These are phyloP conservation scores for Lymantria dispar DNA, from an alignment of 2,888 invertebrate genomes.

Conservation along the genomic window DNA sequence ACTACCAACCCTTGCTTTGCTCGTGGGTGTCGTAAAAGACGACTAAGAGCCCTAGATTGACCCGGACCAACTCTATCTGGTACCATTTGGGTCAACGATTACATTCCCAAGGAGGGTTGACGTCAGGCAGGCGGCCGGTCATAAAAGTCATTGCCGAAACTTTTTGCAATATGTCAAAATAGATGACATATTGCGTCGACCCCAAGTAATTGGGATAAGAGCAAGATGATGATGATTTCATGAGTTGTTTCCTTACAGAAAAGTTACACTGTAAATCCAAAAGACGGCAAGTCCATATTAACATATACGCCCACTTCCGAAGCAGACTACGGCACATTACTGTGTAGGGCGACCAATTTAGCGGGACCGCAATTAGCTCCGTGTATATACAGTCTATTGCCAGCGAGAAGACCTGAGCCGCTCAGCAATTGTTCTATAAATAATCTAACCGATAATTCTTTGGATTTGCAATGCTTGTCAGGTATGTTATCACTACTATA, in stretches of 20 bases:
- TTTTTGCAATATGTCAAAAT: no score
- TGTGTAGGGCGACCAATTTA: constrained; percentile 88
- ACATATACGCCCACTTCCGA: constrained; percentile 91
- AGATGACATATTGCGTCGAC: no score
- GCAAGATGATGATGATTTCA: no score
- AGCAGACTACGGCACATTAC: constrained; percentile 89
- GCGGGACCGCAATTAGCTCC: constrained; percentile 88
- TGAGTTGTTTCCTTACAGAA: constrained; percentile 52
- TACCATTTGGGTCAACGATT: no score
- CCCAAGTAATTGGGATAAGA: no score
- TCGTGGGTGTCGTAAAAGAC: no score
- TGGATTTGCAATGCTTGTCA: constrained; percentile 87
- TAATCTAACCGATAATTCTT: constrained; percentile 89
- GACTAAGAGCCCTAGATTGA: no score
- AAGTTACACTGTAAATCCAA: constrained; percentile 79
- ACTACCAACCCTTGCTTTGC: no score
- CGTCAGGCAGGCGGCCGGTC: no score
- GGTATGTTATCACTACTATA: constrained; percentile 45
- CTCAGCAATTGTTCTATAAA: constrained; percentile 90
- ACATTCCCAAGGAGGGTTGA: no score
- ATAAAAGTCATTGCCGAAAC: no score
- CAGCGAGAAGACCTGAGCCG: constrained; percentile 90
- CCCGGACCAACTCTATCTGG: no score
- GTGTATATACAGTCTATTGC: constrained; percentile 88
- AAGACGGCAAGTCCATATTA: constrained; percentile 84